These are phyloP conservation scores for Clarias batrachus DNA, from an alignment of 2,113 vertebrate genomes.

Conservation along the genomic window DNA sequence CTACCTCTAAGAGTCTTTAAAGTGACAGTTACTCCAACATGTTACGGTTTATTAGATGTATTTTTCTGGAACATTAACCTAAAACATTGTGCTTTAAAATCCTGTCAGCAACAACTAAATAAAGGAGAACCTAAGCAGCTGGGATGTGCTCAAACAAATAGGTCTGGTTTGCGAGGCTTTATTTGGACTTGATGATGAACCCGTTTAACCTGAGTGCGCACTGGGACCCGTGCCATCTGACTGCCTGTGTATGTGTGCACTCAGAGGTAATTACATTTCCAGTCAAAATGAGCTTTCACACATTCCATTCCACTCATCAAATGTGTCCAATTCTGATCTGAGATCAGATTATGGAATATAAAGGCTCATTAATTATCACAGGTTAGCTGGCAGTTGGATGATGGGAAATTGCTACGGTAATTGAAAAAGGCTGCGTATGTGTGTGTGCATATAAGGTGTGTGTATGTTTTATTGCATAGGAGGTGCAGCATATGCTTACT, in stretches of 20 bases:
- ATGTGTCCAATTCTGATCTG: constrained; percentile 67
- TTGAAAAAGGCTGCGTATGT: constrained; percentile 44
- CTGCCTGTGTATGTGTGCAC: constrained; percentile 52
- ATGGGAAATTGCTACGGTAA: constrained; percentile 31
- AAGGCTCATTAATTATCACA: constrained; percentile 73
- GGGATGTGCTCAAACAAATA: constrained; percentile 66
- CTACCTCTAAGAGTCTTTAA: neutral
- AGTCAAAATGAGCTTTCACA: constrained; percentile 63
- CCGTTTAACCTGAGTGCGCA: constrained; percentile 56
- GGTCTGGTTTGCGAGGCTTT: constrained; percentile 59
- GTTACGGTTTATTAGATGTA: constrained; percentile 52
- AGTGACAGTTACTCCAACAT: neutral
- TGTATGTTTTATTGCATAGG: neutral
- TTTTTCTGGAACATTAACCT: constrained; percentile 66
- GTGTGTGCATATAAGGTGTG: neutral
- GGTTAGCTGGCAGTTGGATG: constrained; percentile 63
- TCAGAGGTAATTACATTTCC: constrained; percentile 71
- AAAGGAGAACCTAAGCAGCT: constrained; percentile 58
- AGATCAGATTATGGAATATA: constrained; percentile 70
- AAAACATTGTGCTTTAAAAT: constrained; percentile 62
- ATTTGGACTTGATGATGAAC: constrained; percentile 65
- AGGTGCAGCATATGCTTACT: neutral
- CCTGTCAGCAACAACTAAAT: constrained; percentile 56
- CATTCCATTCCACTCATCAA: constrained; percentile 70
- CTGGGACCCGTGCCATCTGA: constrained; percentile 23